Evolutionary conservation across 2,888 invertebrate species (phyloP).

Genomic region (Calephelis perditalis): DNA sequence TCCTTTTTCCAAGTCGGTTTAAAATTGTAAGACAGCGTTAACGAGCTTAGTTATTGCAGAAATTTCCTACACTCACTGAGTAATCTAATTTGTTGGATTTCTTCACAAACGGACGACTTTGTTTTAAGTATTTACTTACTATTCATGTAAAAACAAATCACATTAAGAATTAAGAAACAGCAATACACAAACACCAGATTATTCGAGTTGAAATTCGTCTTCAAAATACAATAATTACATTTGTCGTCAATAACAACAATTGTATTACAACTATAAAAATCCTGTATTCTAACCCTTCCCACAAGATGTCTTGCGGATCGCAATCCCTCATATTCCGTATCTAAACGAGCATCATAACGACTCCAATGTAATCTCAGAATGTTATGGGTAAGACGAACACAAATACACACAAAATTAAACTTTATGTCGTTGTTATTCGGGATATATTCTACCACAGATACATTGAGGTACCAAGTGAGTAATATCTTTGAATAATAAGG

Average conservation of each 20-base stretch:
- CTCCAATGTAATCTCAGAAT: slow-evolving; percentile 66
- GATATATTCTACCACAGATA: slow-evolving; percentile 27
- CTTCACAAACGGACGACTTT: too few species aligned
- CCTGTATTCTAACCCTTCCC: slow-evolving; percentile 26
- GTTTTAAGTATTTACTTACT: too few species aligned
- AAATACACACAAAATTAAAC: slow-evolving; percentile 38
- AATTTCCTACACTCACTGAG: too few species aligned
- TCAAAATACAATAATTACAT: too few species aligned
- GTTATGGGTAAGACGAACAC: slow-evolving; percentile 41
- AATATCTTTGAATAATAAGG: slow-evolving; percentile 34
- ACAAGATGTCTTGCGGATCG: slow-evolving; percentile 57
- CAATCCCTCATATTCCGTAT: slow-evolving; percentile 70
- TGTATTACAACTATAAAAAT: slow-evolving; percentile 1
- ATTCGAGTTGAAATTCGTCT: too few species aligned
- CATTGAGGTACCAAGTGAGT: slow-evolving; percentile 38
- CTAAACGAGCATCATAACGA: slow-evolving; percentile 76
- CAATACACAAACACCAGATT: too few species aligned
- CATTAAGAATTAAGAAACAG: too few species aligned
- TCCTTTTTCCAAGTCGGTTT: too few species aligned
- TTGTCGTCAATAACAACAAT: neutral
- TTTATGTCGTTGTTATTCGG: slow-evolving; percentile 32
- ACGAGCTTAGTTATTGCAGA: too few species aligned
- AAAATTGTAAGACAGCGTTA: too few species aligned
- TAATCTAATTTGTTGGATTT: too few species aligned
- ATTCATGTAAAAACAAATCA: too few species aligned